These are phyloP conservation scores for Zosterops borbonicus DNA, from an alignment of 2,113 vertebrate species.

Conservation along the genomic window DNA sequence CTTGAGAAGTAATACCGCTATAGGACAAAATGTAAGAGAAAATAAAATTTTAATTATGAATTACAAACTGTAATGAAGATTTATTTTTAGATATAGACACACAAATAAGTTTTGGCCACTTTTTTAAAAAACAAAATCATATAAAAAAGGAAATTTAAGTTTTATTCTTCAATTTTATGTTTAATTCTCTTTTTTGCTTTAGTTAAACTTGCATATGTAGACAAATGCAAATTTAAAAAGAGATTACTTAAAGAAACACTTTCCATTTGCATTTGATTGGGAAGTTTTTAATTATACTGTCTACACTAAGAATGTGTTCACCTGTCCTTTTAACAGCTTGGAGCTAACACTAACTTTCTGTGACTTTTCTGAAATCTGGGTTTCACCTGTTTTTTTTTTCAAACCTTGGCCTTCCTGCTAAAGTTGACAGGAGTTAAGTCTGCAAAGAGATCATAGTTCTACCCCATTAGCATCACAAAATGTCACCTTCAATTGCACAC, in stretches of 20 bases:
- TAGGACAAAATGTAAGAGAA: neutral
- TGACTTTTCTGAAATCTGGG: neutral
- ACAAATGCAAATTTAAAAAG: neutral
- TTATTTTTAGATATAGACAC: neutral
- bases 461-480: conserved; percentile 53
- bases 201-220: neutral
- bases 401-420: neutral
- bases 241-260: neutral
- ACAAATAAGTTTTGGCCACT: neutral
- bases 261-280: neutral
- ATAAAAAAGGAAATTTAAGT: neutral
- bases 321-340: neutral
- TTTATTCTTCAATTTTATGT: neutral
- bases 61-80: neutral
- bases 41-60: neutral
- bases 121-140: too few species aligned
- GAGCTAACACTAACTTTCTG: neutral
- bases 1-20: neutral
- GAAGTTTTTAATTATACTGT: neutral
- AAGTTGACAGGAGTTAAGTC: conserved; percentile 19
- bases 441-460: conserved; percentile 50
- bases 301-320: neutral
- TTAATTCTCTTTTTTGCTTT: neutral
- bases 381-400: neutral
- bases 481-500: conserved; percentile 68